Evolutionary conservation across 2,888 invertebrate genomes (phyloP), one percentile per base, ranked within the genome.

Genomic region (Tuberolachnus salignus): DNA sequence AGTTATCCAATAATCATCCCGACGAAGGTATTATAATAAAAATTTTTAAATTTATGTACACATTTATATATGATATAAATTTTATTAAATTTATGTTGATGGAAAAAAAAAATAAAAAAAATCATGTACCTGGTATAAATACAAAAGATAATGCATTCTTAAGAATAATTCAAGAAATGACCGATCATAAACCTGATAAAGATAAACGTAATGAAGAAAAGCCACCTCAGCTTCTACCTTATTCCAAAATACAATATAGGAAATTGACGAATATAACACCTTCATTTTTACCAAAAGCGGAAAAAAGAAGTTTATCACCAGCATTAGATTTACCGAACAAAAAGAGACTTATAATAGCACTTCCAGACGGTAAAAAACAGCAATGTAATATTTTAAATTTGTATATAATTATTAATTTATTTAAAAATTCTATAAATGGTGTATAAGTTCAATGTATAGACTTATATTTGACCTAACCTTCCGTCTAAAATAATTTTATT

Each of bases 1-100:
- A 91, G 75, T 87, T 96, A 61, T 93, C 94, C 10, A 93, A 93
- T 84, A 92, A 93, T 84, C 92, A 91, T 64, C 91, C 84, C 71
- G 86, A 93, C 86, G 91, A 91, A 86, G 92, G 94, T 94, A 88
- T 89, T 46, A 49, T 16, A 11, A 46, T 23, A 8, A 11, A 44
- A 64, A 19, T 44, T 46, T 1, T 55, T n/a, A 51, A n/a, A 51
- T n/a, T 51, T 4, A 51, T n/a, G 1, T 51, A 6, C n/a, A 51
- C 10, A 34, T n/a, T 9, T 16, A 34, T n/a, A 61, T 21, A 63
- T 42, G 19, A 44, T 69, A 1, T 53, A 10, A 19, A 3, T 19
- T 8, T 14, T 1, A 6, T 64, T 34, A 80, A 66, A 74, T 80
- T 66, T 26, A 80, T 80, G 19, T 61, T 55, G 4, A 67, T 78